A percentile compares a stretch with the other conserved stretches of the same genome.
These are phyloP conservation scores for Epicauta chinensis DNA, from an alignment of 1,140 invertebrate species.

Conservation along the genomic window DNA sequence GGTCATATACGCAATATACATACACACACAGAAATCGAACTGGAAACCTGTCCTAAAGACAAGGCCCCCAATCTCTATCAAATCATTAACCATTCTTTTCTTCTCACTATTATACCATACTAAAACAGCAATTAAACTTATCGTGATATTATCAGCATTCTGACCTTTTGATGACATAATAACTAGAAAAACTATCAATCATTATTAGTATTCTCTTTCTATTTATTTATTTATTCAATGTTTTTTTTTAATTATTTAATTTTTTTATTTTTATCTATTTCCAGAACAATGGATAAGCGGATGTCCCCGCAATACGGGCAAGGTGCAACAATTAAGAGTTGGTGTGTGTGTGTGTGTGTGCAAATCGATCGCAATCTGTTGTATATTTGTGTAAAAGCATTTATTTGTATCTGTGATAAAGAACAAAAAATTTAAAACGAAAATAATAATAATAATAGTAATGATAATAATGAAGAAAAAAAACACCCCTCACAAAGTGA, in stretches of 20 bases:
- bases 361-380: constrained; percentile 34
- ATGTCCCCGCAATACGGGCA: constrained; percentile 23
- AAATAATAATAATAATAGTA: neutral
- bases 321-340: constrained; percentile 34
- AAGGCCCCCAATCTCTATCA: constrained; percentile 1
- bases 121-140: constrained; percentile 7
- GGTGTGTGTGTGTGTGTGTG: constrained; percentile 24
- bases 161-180: constrained; percentile 19
- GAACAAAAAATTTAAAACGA: constrained; percentile 35
- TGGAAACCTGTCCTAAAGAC: constrained; percentile 21
- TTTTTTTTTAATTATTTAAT: neutral
- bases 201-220: neutral
- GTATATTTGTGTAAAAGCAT: constrained; percentile 49
- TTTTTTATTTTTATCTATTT: neutral
- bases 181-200: constrained; percentile 7
- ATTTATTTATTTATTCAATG: too few species aligned
- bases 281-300: constrained; percentile 6
- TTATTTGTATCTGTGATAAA: constrained; percentile 61
- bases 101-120: constrained; percentile 23
- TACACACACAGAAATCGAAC: constrained; percentile 32
- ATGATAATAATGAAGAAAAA: too few species aligned
- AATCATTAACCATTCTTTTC: constrained; percentile 36
- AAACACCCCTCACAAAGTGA: neutral
- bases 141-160: constrained; percentile 8
- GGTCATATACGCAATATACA: constrained; percentile 6